Evolutionary conservation across 2,888 invertebrate species (phyloP), one percentile per base, ranked within the genome.

Genomic region (Thalpophila matura): DNA sequence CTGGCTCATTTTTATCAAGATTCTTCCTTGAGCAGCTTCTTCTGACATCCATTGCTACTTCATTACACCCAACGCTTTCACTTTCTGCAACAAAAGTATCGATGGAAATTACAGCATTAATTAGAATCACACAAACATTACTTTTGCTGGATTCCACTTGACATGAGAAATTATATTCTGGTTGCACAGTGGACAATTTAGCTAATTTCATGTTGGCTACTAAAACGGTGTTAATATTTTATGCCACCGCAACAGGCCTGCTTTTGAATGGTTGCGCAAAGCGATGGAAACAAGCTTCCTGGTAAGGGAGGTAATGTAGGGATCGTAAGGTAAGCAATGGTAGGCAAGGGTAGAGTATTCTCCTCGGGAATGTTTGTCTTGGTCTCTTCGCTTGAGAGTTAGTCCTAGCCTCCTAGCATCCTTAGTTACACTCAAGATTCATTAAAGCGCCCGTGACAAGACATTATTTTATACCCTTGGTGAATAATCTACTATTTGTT

Each of bases 141-240:
- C 43, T 57, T 61, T 74, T 69, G 37, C 51, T 58, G 33, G 53
- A 47, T 70, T 69, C 54, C 60, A 69, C 58, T 62, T 79, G 83
- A 82, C 81, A 77, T 67, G 77, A 62, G 68, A 78, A 85, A 84
- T 83, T 53, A 85, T 87, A 81, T 80, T 71, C 76, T 77, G 50
- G 54, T 61, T 33, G 46, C 66, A 49, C 74, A 74, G 78, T 82
- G 86, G 87, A 87, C 86, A 86, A 81, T 82, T 77, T 79, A 83
- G 84, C 86, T 88, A 89, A 89, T 90, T 89, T 86, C 79, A 67
- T 77, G 86, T 78, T 74, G 75, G 82, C 83, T 82, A 78, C 84
- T 88, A 85, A 87, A 89, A 84, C 81, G 80, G 75, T 74, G 73
- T 89, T 85, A 82, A 89, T 91, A 90, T 87, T 89, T 89, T 82